phyloP scores from a whole-genome alignment of 2,888 invertebrate species.

The Tachystola acroxantha region DNA sequence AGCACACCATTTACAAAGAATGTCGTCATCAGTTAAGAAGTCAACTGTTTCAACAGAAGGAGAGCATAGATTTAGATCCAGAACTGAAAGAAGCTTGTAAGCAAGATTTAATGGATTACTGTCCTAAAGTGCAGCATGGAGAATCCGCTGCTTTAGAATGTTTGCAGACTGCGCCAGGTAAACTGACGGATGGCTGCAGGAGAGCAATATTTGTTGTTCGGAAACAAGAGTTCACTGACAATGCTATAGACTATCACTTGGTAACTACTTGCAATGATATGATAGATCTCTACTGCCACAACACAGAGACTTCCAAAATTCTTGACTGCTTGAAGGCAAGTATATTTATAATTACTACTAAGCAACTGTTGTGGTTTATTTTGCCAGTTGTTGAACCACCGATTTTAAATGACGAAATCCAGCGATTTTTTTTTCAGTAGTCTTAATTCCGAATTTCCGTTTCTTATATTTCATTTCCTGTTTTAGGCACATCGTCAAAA shows the following conservation, averaged over 20 bases:
- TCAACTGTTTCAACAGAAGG: constrained; percentile 94
- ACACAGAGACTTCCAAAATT: constrained; percentile 82
- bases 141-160: constrained; percentile 89
- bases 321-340: constrained; percentile 87
- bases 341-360: neutral
- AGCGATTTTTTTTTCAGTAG: too few relatives aligned
- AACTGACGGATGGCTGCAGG: constrained; percentile 84
- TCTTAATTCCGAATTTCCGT: too few relatives aligned
- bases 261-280: constrained; percentile 90
- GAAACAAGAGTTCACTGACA: constrained; percentile 91
- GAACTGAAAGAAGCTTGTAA: constrained; percentile 89
- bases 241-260: constrained; percentile 91
- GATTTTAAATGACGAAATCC: too few relatives aligned
- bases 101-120: constrained; percentile 85
- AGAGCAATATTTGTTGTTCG: constrained; percentile 90
- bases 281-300: constrained; percentile 90
- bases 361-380: constrained; percentile 2
- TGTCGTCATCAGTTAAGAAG: constrained; percentile 94
- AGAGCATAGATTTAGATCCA: constrained; percentile 92
- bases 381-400: too few relatives aligned
- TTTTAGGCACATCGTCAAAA: constrained; percentile 85
- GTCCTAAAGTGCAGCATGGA: constrained; percentile 82
- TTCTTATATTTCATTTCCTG: neutral
- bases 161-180: constrained; percentile 80
- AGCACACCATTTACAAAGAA: constrained; percentile 89